phyloP scores from a whole-genome alignment of 2,888 invertebrate genomes.

The Scaptomyza tumidula region DNA sequence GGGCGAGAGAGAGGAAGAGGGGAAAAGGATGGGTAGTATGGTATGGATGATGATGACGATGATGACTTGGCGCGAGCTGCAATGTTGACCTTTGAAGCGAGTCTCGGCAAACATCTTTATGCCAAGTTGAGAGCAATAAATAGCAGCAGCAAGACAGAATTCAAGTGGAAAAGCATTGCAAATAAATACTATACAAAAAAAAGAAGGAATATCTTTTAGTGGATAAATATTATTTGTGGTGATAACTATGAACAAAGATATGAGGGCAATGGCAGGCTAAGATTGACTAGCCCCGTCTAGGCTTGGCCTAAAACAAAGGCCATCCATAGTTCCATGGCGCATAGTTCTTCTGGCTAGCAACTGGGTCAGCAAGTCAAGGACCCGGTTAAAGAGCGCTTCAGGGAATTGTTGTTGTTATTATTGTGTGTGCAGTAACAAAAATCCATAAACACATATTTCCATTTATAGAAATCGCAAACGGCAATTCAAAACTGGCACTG shows the following conservation, averaged over 20 bases:
- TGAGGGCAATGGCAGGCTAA: background rate
- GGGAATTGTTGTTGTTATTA: conserved; percentile 38
- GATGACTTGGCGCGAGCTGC: conserved; percentile 72
- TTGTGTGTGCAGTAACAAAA: background rate
- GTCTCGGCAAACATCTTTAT: conserved; percentile 68
- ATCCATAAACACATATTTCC: conserved; percentile 32
- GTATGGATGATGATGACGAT: conserved; percentile 36
- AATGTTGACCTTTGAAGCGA: conserved; percentile 70
- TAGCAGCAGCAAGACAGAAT: conserved; percentile 57
- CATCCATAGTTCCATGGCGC: conserved; percentile 38
- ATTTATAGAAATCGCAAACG: conserved; percentile 36
- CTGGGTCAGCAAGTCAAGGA: conserved; percentile 79
- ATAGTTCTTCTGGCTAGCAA: conserved; percentile 39
- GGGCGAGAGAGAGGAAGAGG: background rate
- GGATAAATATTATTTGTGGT: conserved; percentile 71
- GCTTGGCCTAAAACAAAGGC: conserved; percentile 57
- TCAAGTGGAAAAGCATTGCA: conserved; percentile 68
- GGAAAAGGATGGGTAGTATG: conserved; percentile 6
- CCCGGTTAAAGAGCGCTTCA: conserved; percentile 56
- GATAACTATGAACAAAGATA: conserved; percentile 28
- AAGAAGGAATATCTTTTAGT: conserved; percentile 39
- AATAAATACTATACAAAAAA: conserved; percentile 57
- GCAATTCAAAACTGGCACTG: conserved; percentile 10
- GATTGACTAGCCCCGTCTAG: conserved; percentile 16
- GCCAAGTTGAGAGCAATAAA: conserved; percentile 68